Conservation (phyloP, 2,797 vertebrate genomes). For the Oreochromis grahami region DNA sequence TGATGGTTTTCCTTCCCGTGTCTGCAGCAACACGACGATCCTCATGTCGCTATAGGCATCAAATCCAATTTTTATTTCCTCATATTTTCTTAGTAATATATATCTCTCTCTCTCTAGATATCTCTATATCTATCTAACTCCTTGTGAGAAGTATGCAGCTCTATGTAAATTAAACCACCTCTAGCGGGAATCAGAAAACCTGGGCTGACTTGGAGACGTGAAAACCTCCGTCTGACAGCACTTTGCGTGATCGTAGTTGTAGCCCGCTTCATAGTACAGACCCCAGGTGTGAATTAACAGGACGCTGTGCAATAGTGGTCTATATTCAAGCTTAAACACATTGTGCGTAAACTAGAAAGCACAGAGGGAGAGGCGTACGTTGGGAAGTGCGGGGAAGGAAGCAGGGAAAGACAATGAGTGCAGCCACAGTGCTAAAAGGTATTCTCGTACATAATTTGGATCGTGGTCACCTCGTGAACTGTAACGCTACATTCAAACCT, state of each 20-base stretch:
- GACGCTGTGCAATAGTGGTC: neutral
- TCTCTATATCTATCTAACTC: no score
- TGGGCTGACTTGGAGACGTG: neutral
- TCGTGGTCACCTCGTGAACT: neutral
- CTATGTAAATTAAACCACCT: neutral
- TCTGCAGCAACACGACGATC: neutral
- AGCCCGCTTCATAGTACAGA: neutral
- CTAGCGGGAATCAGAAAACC: neutral
- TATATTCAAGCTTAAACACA: neutral
- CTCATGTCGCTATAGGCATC: neutral
- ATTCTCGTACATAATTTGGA: slow-evolving; percentile 10
- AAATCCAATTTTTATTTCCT: neutral
- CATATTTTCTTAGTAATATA: neutral
- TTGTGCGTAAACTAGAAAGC: slow-evolving; percentile 20
- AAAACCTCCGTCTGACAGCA: neutral
- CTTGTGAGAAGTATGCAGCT: neutral
- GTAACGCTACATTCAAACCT: neutral
- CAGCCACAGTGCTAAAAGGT: slow-evolving; percentile 24
- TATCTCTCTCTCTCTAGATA: no score
- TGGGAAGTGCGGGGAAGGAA: neutral
- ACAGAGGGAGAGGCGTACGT: slow-evolving; percentile 5
- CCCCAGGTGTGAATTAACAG: slow-evolving; percentile 7
- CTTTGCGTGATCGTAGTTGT: neutral
- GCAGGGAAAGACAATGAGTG: slow-evolving; percentile 7
- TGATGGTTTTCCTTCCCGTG: neutral